Conservation (phyloP, 2,797 vertebrate species). For the Phrynocephalus vlangalii region DNA sequence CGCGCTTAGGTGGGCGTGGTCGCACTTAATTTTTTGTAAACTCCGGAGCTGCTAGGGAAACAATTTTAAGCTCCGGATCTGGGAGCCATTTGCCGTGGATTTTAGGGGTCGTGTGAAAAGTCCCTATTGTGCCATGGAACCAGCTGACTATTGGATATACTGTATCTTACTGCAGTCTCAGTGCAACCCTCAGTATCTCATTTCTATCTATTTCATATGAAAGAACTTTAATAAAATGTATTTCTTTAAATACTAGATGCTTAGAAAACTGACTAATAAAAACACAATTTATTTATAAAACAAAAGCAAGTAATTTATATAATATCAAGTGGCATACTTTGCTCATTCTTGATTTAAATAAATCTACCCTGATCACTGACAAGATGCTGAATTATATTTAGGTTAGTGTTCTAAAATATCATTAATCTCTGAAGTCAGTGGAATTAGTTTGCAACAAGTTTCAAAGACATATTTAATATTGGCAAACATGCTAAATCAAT, state of each 20-base stretch:
- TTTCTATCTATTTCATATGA: not conserved
- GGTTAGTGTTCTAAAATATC: not conserved
- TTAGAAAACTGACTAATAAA: slow-evolving; percentile 1
- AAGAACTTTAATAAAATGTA: not conserved
- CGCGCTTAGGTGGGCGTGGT: no score
- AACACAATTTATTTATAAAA: not conserved
- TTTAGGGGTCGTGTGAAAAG: no score
- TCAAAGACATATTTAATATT: slow-evolving; percentile 13
- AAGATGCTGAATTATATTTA: not conserved
- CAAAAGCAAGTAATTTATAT: not conserved
- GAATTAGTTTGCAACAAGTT: not conserved
- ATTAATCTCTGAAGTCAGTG: not conserved
- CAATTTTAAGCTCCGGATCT: no score
- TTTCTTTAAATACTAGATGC: not conserved
- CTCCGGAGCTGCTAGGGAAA: no score
- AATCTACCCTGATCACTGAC: not conserved
- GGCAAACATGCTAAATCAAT: not conserved
- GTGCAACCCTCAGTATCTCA: not conserved
- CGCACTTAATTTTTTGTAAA: no score
- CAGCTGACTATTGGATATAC: not conserved
- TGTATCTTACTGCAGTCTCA: not conserved
- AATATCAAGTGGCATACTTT: not conserved
- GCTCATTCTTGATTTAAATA: not conserved
- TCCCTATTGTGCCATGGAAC: not conserved
- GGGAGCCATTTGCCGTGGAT: no score